A percentile compares a stretch with the other conserved stretches of the same genome.
Conservation (phyloP, 2,888 invertebrate genomes). For the Protonemura montana region DNA sequence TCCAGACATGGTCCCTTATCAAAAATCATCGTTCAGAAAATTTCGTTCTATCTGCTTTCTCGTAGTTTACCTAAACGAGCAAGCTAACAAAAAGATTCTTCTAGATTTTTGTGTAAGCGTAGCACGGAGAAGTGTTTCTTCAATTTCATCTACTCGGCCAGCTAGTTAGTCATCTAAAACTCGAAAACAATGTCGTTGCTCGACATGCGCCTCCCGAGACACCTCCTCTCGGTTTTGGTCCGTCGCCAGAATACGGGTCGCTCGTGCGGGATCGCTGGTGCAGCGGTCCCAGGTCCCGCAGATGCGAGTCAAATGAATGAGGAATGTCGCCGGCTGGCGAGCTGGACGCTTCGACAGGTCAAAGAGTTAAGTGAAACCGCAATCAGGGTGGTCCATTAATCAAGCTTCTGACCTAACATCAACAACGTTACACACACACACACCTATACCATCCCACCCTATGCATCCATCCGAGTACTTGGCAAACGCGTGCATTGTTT, state of each 20-base stretch:
- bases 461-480: neutral
- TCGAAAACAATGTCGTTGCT: neutral
- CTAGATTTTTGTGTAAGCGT: neutral
- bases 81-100: too few relatives aligned
- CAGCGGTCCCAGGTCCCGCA: neutral
- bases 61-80: neutral
- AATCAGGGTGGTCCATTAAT: conserved; percentile 7
- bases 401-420: neutral
- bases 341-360: neutral
- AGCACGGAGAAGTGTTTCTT: neutral
- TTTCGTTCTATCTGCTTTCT: neutral
- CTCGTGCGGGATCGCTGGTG: neutral
- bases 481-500: neutral
- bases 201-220: neutral
- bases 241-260: neutral
- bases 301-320: neutral
- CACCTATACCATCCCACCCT: neutral
- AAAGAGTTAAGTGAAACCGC: neutral
- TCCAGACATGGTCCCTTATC: neutral
- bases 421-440: neutral
- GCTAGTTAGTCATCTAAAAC: neutral
- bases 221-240: neutral
- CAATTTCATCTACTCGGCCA: neutral
- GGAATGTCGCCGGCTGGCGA: neutral
- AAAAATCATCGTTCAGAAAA: neutral